Percentiles rank a stretch among this genome's conserved stretches.
Conservation (phyloP, 2,113 vertebrate species). For the Planiliza haematocheilus region DNA sequence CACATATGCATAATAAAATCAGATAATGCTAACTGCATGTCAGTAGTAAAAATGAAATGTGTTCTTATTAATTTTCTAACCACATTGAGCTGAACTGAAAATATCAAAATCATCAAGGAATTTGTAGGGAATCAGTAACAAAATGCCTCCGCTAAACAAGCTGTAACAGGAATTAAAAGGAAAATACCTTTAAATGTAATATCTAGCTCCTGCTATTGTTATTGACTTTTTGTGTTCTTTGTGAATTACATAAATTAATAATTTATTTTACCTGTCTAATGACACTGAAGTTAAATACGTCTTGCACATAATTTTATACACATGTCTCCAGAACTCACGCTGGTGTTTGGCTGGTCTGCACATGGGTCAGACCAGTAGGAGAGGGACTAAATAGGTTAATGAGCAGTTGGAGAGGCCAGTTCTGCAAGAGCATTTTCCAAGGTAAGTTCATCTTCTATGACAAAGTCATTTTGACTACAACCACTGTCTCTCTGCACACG, state of each 20-base stretch:
- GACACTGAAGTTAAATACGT: no score
- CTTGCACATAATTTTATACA: no score
- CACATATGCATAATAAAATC: conserved; percentile 17
- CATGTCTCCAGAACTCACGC: no score
- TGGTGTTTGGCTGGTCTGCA: neutral
- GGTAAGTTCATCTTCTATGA: neutral
- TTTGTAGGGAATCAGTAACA: neutral
- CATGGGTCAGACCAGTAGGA: neutral
- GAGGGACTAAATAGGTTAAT: neutral
- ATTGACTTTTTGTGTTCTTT: neutral
- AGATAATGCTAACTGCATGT: neutral
- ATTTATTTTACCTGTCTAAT: no score
- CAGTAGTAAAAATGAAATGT: neutral
- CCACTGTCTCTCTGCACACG: no score
- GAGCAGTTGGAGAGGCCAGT: neutral
- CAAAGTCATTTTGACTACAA: no score
- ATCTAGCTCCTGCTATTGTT: neutral
- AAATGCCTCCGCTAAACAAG: neutral
- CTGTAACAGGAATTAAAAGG: neutral
- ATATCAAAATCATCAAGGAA: conserved; percentile 8
- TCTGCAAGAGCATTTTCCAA: neutral
- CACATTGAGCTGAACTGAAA: conserved; percentile 4
- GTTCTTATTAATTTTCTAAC: neutral
- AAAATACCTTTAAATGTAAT: conserved; percentile 1
- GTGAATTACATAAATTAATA: no score